A percentile compares a stretch with the other conserved stretches of the same genome.
Conservation (phyloP, 37 sponge, comb jelly and placozoan species). For the Ephydatia muelleri region DNA sequence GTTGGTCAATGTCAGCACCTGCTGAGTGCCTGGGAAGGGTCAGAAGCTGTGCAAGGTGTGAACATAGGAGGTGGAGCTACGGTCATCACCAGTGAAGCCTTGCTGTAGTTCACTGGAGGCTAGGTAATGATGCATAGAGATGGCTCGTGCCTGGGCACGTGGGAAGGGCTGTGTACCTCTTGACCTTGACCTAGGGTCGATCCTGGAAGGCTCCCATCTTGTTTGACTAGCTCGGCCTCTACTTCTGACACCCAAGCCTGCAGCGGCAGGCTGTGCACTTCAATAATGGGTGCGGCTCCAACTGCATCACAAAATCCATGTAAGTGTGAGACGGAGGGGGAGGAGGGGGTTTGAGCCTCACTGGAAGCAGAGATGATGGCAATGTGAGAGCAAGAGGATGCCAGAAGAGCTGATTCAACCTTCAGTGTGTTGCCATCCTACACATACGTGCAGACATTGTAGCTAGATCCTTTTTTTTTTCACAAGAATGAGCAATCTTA, state of each 20-base stretch:
- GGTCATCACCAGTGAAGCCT: slow-evolving; percentile 22
- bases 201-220: too few relatives aligned
- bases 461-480: background rate
- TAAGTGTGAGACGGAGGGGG: too few relatives aligned
- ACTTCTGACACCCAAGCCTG: slow-evolving; percentile 13
- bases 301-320: too few relatives aligned
- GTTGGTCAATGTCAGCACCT: slow-evolving; percentile 3
- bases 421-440: background rate
- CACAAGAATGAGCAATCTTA: background rate
- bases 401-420: background rate
- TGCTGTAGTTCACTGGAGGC: slow-evolving; percentile 20
- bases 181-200: too few relatives aligned
- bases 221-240: too few relatives aligned
- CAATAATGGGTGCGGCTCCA: too few relatives aligned
- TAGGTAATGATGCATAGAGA: background rate
- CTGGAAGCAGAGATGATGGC: background rate
- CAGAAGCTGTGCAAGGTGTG: slow-evolving; percentile 12
- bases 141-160: too few relatives aligned
- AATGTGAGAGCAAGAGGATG: slow-evolving; percentile 28
- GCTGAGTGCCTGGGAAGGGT: slow-evolving; percentile 37
- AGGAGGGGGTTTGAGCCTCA: slow-evolving; percentile 6
- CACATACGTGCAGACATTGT: background rate
- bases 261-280: slow-evolving; percentile 30
- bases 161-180: too few relatives aligned
- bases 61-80: slow-evolving; percentile 19